Evolutionary conservation across 2,888 invertebrate species (phyloP), one percentile per base, ranked within the genome.

Genomic region (Labia minor): DNA sequence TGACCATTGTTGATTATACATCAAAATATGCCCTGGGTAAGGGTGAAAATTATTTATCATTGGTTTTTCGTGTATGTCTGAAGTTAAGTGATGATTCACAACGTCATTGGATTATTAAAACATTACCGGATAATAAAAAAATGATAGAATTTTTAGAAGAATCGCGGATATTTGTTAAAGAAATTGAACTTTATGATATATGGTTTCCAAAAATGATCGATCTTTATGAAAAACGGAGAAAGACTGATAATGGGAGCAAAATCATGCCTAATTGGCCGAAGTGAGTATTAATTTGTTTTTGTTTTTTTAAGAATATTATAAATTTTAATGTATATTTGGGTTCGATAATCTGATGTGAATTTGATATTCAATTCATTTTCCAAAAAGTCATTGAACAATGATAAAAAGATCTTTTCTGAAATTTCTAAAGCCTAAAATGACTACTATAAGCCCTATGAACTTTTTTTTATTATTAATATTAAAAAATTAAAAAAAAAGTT

Each of bases 1-100:
- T 14, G 14, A 4, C 2, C 3, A 49, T 49, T 14, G n/a, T 3
- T 3, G 2, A 49, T 11, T 49, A 49, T 16, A 49, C 2, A 8
- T 49, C 49, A 49, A 49, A 49, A 49, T 49, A 49, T 49, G 67
- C 67, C 1, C 62, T 67, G 1, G 68, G 68, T 1, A 69, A 66
- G 49, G 70, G 70, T 1, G 70, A 70, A 21, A 70, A 70, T 37
- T 70, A 69, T 63, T 37, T 66, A 18, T 68, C 68, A 26, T 16
- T 64, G 6, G 21, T 70, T 1, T 65, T 65, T 14, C 62, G 66
- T 1, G 66, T 67, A 3, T 14, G 14, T 49, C 49, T 49, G 8
- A n/a, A n/a, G 16, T 16, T 49, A 49, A 16, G n/a, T 16, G 49
- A 49, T 49, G 14, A 49, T n/a, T 49, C 49, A 11, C 6, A 49